Percentiles rank a stretch among this genome's conserved stretches.
phyloP scores from a whole-genome alignment of 1,140 invertebrate genomes.

The Rhynchophorus ferrugineus region DNA sequence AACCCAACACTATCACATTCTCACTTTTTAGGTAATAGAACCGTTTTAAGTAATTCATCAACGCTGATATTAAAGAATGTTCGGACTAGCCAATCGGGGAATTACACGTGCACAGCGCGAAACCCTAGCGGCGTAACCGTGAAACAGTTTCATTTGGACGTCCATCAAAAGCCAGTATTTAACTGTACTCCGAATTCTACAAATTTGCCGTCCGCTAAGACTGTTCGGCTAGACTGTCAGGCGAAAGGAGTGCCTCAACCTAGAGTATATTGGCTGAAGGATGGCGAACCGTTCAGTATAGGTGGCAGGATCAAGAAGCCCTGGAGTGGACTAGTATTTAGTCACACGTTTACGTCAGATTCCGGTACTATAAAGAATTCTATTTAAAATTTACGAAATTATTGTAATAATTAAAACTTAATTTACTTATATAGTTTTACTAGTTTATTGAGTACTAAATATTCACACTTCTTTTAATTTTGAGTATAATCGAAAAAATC shows the following conservation, averaged over 20 bases:
- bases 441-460: too few relatives aligned
- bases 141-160: slow-evolving; percentile 19
- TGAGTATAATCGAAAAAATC: too few relatives aligned
- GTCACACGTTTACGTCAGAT: slow-evolving; percentile 35
- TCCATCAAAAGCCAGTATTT: slow-evolving; percentile 32
- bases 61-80: slow-evolving; percentile 26
- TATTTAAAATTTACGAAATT: slow-evolving; percentile 2
- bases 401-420: slow-evolving; percentile 7
- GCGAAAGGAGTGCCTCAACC: slow-evolving; percentile 57
- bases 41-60: slow-evolving; percentile 29
- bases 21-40: slow-evolving; percentile 24
- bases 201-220: slow-evolving; percentile 54
- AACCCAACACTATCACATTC: slow-evolving; percentile 2
- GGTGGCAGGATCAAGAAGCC: slow-evolving; percentile 41
- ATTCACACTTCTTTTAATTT: too few relatives aligned
- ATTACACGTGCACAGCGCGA: slow-evolving; percentile 71
- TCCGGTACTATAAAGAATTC: slow-evolving; percentile 26
- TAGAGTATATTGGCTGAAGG: slow-evolving; percentile 60
- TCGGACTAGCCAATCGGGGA: slow-evolving; percentile 45
- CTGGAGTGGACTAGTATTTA: slow-evolving; percentile 27
- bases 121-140: slow-evolving; percentile 42
- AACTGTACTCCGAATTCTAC: slow-evolving; percentile 30
- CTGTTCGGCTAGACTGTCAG: slow-evolving; percentile 62
- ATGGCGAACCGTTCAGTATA: slow-evolving; percentile 54
- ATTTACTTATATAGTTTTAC: not conserved